phyloP scores from a whole-genome alignment of 53 echinoderm and acorn worm species.

The Henricia sp. region DNA sequence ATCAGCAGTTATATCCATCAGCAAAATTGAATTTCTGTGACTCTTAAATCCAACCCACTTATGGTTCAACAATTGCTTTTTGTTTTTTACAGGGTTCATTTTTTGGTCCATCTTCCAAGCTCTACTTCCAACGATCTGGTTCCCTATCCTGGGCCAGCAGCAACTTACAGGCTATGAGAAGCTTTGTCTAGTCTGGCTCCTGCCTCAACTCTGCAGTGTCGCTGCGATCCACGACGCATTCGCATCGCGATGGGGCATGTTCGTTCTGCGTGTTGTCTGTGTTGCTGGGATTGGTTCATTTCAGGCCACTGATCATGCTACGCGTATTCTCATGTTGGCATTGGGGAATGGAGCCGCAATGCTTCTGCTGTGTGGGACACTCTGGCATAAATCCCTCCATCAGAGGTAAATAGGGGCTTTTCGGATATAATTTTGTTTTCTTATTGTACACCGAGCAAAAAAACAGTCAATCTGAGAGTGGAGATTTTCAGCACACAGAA shows the following conservation, averaged over 20 bases:
- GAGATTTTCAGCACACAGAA: not conserved
- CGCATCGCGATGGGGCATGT: slow-evolving; percentile 75
- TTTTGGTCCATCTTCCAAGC: slow-evolving; percentile 95
- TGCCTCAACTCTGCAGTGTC: slow-evolving; percentile 72
- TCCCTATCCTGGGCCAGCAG: slow-evolving; percentile 75
- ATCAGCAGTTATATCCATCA: no score
- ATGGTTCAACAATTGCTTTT: no score
- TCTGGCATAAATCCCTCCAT: slow-evolving; percentile 91
- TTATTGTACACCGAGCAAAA: no score
- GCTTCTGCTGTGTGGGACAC: slow-evolving; percentile 76
- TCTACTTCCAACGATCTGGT: slow-evolving; percentile 84
- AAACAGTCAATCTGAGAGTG: not conserved
- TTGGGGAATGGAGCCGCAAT: slow-evolving; percentile 78
- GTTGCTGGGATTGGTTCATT: slow-evolving; percentile 84
- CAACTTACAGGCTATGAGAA: slow-evolving; percentile 89
- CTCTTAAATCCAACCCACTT: no score
- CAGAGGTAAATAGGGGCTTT: slow-evolving; percentile 95
- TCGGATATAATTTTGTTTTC: not conserved
- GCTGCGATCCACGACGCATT: slow-evolving; percentile 53
- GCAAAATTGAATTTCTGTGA: no score
- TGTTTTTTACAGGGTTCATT: slow-evolving; percentile 70
- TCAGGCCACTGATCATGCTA: slow-evolving; percentile 77
- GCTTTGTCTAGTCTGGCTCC: slow-evolving; percentile 75
- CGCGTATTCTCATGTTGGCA: slow-evolving; percentile 66
- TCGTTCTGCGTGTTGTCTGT: slow-evolving; percentile 71